Evolutionary conservation across 2,888 invertebrate genomes (phyloP).

Genomic region (Patella pellucida): DNA sequence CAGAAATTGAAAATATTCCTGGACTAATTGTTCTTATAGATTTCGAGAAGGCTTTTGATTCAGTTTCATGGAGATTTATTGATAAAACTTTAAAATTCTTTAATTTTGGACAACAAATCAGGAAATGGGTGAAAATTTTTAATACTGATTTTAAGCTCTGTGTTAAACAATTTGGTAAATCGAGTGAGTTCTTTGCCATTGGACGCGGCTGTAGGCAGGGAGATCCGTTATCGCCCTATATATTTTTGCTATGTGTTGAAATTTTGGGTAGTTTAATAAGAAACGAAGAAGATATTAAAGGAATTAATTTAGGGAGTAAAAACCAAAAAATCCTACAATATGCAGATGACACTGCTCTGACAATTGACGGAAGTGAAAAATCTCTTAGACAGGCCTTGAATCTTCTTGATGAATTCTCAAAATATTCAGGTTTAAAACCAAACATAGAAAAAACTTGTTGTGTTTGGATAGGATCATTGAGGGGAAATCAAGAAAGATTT

Average conservation of each 20-base stretch:
- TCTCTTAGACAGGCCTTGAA: neutral
- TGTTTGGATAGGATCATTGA: neutral
- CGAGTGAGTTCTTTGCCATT: neutral
- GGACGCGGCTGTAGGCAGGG: neutral
- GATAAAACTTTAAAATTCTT: constrained; percentile 17
- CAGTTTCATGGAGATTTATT: constrained; percentile 18
- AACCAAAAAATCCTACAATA: neutral
- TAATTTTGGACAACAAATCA: constrained; percentile 10
- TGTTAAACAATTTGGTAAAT: neutral
- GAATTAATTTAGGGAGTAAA: neutral
- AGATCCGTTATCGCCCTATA: neutral
- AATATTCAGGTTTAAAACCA: constrained; percentile 6
- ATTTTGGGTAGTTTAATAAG: neutral
- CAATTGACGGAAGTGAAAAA: neutral
- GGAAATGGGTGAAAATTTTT: neutral
- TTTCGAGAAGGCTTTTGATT: constrained; percentile 26
- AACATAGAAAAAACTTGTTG: neutral
- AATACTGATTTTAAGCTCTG: neutral
- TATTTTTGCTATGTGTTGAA: neutral
- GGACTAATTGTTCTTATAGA: constrained; percentile 11
- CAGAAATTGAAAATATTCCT: constrained; percentile 16
- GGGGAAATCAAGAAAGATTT: neutral
- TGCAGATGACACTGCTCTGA: neutral
- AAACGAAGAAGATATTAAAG: neutral
- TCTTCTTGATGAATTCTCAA: neutral